Percentiles rank a stretch among this genome's conserved stretches.
Evolutionary conservation across 37 sponge, comb jelly and placozoan species (phyloP).

Genomic region (Beroe forskalii): DNA sequence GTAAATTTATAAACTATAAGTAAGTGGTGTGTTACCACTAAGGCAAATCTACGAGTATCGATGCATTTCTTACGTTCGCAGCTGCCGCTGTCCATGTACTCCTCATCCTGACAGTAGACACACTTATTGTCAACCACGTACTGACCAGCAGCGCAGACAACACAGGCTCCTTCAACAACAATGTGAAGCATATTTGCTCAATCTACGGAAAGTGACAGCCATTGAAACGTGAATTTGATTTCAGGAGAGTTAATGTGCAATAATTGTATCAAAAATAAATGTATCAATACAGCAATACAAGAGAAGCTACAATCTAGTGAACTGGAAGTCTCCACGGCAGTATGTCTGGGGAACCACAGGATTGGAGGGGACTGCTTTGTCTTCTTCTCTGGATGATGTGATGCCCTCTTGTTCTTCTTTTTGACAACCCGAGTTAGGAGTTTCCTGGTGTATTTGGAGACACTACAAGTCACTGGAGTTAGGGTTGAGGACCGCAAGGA

Average conservation of each 20-base stretch:
- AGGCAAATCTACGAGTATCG: not conserved
- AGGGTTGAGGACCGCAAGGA: too few species aligned
- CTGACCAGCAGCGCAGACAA: not conserved
- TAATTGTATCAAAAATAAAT: too few species aligned
- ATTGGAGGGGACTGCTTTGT: too few species aligned
- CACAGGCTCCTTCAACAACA: constrained; percentile 8
- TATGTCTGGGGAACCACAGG: not conserved
- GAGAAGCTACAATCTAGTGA: constrained; percentile 5
- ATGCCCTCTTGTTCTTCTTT: not conserved
- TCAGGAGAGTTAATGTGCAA: too few species aligned
- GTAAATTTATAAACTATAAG: too few species aligned
- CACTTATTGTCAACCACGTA: constrained; percentile 6
- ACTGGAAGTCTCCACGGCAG: not conserved
- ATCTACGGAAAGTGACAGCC: not conserved
- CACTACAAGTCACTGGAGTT: not conserved
- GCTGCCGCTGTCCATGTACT: not conserved
- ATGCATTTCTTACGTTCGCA: not conserved
- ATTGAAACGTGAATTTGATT: too few species aligned
- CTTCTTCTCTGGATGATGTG: not conserved
- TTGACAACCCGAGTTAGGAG: not conserved
- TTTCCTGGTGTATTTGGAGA: constrained; percentile 9
- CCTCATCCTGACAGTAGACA: constrained; percentile 32
- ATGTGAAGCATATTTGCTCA: not conserved
- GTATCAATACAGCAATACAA: too few species aligned
- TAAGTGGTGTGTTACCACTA: not conserved